Evolutionary conservation across 2,797 vertebrate genomes (phyloP).

Genomic region (Bradypodion pumilum): DNA sequence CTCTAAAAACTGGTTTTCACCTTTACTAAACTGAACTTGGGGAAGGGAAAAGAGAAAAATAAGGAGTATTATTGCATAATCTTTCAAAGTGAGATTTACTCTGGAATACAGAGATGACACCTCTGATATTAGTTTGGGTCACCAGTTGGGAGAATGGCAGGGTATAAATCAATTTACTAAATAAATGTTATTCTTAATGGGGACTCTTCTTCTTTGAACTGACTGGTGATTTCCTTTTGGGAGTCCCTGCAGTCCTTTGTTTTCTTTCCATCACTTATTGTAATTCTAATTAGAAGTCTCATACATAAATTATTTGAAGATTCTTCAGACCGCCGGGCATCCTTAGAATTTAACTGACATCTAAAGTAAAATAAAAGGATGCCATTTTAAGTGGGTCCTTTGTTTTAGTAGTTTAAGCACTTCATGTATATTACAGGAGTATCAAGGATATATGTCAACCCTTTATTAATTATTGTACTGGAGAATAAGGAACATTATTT

Average conservation of each 20-base stretch:
- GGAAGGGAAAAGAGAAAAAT: background rate
- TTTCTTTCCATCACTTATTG: background rate
- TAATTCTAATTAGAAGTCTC: background rate
- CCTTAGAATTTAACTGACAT: background rate
- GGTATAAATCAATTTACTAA: background rate
- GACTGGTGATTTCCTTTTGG: background rate
- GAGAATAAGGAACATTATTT: conserved; percentile 13
- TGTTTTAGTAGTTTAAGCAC: conserved; percentile 13
- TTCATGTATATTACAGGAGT: background rate
- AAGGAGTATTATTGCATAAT: background rate
- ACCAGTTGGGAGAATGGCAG: too few relatives aligned
- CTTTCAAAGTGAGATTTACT: background rate
- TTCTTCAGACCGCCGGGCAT: background rate
- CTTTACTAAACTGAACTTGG: background rate
- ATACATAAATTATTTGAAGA: background rate
- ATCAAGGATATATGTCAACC: background rate
- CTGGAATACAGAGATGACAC: background rate
- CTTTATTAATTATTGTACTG: background rate
- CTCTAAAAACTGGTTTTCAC: background rate
- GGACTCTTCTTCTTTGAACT: background rate
- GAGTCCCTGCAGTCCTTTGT: background rate
- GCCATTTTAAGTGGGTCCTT: conserved; percentile 11
- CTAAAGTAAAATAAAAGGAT: conserved; percentile 12
- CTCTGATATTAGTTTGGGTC: background rate
- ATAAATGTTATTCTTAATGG: background rate